A percentile compares a stretch with the other conserved stretches of the same genome.
These are phyloP conservation scores for Clostera curtula DNA, from an alignment of 2,888 invertebrate genomes.

Conservation along the genomic window DNA sequence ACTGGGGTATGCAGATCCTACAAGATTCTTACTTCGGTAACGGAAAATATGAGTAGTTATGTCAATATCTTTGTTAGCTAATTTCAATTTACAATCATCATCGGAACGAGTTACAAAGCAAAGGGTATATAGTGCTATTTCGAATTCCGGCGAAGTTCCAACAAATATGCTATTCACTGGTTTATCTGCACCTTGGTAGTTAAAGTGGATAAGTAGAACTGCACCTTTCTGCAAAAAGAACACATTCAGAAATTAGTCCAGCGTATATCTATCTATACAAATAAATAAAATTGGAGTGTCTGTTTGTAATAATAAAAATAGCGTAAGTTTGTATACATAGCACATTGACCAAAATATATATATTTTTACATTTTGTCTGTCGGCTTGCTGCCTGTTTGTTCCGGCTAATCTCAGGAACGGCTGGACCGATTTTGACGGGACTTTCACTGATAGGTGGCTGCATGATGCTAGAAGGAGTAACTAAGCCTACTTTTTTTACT, in stretches of 20 bases:
- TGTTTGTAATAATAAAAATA: too few relatives aligned
- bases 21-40: constrained; percentile 84
- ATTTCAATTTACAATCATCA: constrained; percentile 81
- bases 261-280: neutral
- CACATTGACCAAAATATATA: too few relatives aligned
- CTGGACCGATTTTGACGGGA: too few relatives aligned
- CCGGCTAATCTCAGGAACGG: too few relatives aligned
- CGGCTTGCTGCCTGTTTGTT: too few relatives aligned
- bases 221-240: constrained; percentile 80
- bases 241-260: neutral
- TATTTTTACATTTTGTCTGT: too few relatives aligned
- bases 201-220: constrained; percentile 82
- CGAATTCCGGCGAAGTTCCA: constrained; percentile 93
- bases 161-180: constrained; percentile 86
- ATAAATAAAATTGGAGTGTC: too few relatives aligned
- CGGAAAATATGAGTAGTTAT: constrained; percentile 84
- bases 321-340: too few relatives aligned
- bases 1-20: constrained; percentile 90
- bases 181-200: constrained; percentile 81
- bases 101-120: constrained; percentile 88
- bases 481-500: too few relatives aligned
- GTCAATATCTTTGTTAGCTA: constrained; percentile 81
- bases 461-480: too few relatives aligned
- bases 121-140: constrained; percentile 91
- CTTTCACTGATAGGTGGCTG: too few relatives aligned